Evolutionary conservation across 1,140 invertebrate genomes (phyloP).

Genomic region (Zophobas morio): DNA sequence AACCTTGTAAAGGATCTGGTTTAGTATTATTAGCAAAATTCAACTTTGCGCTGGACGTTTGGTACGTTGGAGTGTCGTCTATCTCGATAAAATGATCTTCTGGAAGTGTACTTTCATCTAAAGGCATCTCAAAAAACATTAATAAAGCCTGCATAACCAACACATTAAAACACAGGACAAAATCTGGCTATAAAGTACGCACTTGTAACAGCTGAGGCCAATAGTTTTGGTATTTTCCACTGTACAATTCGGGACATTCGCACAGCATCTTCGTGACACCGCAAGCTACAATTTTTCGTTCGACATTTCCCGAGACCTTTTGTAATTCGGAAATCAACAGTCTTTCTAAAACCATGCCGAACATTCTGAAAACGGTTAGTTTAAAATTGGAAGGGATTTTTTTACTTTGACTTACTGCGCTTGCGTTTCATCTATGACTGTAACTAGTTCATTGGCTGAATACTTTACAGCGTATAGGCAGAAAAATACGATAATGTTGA

Average conservation of each 20-base stretch:
- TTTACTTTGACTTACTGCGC: constrained; percentile 73
- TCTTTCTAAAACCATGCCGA: constrained; percentile 93
- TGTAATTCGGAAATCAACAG: constrained; percentile 89
- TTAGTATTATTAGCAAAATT: constrained; percentile 84
- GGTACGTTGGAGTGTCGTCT: constrained; percentile 89
- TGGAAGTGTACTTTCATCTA: constrained; percentile 82
- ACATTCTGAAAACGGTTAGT: constrained; percentile 80
- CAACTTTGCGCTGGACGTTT: constrained; percentile 91
- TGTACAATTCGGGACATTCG: constrained; percentile 78
- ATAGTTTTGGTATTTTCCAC: constrained; percentile 75
- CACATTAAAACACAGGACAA: constrained; percentile 91
- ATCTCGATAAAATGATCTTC: constrained; percentile 92
- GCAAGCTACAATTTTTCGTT: constrained; percentile 91
- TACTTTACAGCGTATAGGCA: constrained; percentile 87
- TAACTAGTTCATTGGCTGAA: constrained; percentile 79
- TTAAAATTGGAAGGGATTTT: constrained; percentile 9
- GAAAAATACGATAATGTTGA: constrained; percentile 92
- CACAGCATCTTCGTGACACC: constrained; percentile 90
- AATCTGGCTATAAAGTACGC: constrained; percentile 71
- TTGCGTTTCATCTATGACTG: constrained; percentile 90
- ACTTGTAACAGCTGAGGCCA: constrained; percentile 80
- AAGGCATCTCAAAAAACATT: constrained; percentile 90
- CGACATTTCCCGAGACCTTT: constrained; percentile 85
- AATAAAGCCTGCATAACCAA: constrained; percentile 80
- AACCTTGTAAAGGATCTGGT: constrained; percentile 77